A percentile compares a stretch with the other conserved stretches of the same genome.
phyloP scores from a whole-genome alignment of 1,140 invertebrate species.

The Nasonia giraulti region DNA sequence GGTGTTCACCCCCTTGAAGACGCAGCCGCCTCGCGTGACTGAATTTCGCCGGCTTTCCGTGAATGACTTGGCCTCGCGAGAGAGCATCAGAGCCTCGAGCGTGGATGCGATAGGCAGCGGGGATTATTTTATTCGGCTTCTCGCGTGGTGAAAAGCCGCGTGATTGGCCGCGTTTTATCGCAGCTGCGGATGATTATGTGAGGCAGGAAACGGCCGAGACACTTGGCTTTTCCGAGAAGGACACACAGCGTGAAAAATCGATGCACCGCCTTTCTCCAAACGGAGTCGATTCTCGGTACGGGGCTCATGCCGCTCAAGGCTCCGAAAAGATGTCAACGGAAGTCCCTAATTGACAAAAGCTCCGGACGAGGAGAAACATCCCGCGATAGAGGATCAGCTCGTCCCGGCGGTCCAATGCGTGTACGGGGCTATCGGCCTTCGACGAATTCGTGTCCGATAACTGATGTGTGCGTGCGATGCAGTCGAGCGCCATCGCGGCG shows the following conservation, averaged over 20 bases:
- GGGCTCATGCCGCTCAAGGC: slow-evolving; percentile 32
- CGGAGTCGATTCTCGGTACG: slow-evolving; percentile 25
- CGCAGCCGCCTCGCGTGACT: slow-evolving; percentile 53
- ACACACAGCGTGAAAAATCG: no score
- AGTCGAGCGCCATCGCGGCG: not conserved
- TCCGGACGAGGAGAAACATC: slow-evolving; percentile 33
- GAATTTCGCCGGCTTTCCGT: slow-evolving; percentile 68
- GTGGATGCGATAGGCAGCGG: not conserved
- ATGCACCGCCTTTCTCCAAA: not conserved
- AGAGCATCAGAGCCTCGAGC: slow-evolving; percentile 55
- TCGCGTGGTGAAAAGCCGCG: not conserved
- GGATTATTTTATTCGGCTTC: not conserved
- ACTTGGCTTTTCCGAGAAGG: no score
- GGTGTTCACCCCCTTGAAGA: slow-evolving; percentile 38
- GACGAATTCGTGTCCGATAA: not conserved
- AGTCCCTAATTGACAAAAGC: slow-evolving; percentile 37
- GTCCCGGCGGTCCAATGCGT: not conserved
- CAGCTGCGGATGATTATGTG: not conserved
- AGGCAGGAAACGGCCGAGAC: no score
- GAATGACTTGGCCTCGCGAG: slow-evolving; percentile 66
- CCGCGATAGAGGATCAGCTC: slow-evolving; percentile 34
- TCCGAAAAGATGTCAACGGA: slow-evolving; percentile 37
- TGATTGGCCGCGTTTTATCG: not conserved
- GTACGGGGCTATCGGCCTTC: slow-evolving; percentile 30
- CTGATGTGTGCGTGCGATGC: not conserved